phyloP scores from a whole-genome alignment of 2,888 invertebrate species.

The Cosmorhoe ocellata region DNA sequence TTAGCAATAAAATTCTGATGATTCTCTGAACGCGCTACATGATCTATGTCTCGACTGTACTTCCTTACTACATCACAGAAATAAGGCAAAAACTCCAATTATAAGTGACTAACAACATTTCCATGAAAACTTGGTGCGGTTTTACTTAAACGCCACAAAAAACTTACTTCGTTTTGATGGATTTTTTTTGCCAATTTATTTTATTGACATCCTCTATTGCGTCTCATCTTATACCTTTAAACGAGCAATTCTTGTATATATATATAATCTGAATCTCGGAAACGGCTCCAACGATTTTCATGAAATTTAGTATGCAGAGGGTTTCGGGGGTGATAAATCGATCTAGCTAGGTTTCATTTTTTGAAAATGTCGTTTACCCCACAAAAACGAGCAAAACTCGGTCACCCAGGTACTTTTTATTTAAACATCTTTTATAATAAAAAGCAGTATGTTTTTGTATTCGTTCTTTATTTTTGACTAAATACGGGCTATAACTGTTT shows the following conservation, averaged over 20 bases:
- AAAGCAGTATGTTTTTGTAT: too few species aligned
- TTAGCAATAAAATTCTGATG: slow-evolving; percentile 43
- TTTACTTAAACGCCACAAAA: slow-evolving; percentile 33
- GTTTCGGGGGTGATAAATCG: too few species aligned
- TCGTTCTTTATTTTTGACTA: too few species aligned
- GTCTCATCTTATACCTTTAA: slow-evolving; percentile 8
- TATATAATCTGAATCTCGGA: too few species aligned
- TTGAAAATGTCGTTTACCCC: too few species aligned
- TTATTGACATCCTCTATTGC: slow-evolving; percentile 26
- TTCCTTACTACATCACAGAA: slow-evolving; percentile 51
- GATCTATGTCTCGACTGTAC: slow-evolving; percentile 46
- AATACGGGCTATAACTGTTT: too few species aligned
- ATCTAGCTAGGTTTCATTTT: too few species aligned
- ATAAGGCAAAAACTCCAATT: slow-evolving; percentile 53
- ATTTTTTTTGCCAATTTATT: slow-evolving; percentile 31
- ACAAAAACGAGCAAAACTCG: too few species aligned
- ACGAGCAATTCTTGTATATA: too few species aligned
- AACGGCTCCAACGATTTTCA: too few species aligned
- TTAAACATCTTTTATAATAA: not conserved
- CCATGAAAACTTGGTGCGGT: slow-evolving; percentile 49
- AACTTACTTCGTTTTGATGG: slow-evolving; percentile 24
- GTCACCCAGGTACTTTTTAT: too few species aligned
- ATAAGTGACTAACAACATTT: slow-evolving; percentile 53
- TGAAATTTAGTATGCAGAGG: too few species aligned
- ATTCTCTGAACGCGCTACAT: slow-evolving; percentile 42